These are phyloP conservation scores for Nothobranchius kuhntae DNA, from an alignment of 2,113 vertebrate genomes.

Conservation along the genomic window DNA sequence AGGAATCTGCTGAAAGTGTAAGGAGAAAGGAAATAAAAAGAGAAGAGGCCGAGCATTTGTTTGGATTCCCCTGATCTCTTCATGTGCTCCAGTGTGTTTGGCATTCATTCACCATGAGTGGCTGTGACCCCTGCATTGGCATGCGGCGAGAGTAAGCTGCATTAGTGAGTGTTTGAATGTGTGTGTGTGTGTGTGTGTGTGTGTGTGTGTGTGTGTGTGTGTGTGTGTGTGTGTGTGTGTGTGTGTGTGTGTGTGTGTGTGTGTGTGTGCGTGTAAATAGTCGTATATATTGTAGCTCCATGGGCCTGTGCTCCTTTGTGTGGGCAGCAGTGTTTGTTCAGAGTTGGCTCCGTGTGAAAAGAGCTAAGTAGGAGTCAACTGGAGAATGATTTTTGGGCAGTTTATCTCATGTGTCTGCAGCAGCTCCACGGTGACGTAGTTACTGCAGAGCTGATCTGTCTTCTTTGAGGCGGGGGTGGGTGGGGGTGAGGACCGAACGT, in stretches of 20 bases:
- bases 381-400: conserved; percentile 49
- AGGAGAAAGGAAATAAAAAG: conserved; percentile 13
- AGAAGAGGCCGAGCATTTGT: conserved; percentile 11
- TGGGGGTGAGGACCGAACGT: conserved; percentile 21
- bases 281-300: conserved; percentile 12
- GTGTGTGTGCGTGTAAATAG: conserved; percentile 8
- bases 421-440: conserved; percentile 50
- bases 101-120: conserved; percentile 54
- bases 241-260: conserved; percentile 3
- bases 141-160: conserved; percentile 43
- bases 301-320: conserved; percentile 26
- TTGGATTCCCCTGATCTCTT: conserved; percentile 55
- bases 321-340: conserved; percentile 23
- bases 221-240: conserved; percentile 2
- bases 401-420: conserved; percentile 40
- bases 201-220: conserved; percentile 3
- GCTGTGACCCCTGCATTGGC: conserved; percentile 65
- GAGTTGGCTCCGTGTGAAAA: conserved; percentile 44
- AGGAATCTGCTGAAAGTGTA: background rate
- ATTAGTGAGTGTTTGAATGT: conserved; percentile 32
- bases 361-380: conserved; percentile 52
- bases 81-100: conserved; percentile 61
- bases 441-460: conserved; percentile 46
- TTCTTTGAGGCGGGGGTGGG: conserved; percentile 5
- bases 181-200: conserved; percentile 14